Conservation (phyloP, 2,797 vertebrate genomes). For the Ammospiza maritima region DNA sequence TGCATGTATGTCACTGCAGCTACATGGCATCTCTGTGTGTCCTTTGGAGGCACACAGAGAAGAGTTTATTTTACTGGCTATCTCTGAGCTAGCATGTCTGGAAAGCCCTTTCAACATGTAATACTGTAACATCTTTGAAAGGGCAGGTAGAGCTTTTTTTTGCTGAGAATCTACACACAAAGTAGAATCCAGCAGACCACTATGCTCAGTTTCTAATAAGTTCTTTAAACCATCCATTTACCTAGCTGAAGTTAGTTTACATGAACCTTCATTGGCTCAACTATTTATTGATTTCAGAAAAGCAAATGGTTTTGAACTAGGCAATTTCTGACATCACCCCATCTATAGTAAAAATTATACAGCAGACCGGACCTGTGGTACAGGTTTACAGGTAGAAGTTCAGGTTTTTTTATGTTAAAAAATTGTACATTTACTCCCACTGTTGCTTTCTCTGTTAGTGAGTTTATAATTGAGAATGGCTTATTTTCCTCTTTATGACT, state of each 20-base stretch:
- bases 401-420: background rate
- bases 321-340: background rate
- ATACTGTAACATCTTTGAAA: background rate
- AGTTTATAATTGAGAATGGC: background rate
- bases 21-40: background rate
- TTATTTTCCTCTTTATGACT: background rate
- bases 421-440: background rate
- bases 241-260: background rate
- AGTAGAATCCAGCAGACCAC: background rate
- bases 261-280: background rate
- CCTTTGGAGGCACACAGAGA: background rate
- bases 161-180: background rate
- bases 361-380: background rate
- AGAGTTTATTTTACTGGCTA: background rate
- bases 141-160: background rate
- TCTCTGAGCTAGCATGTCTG: background rate
- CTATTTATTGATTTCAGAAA: background rate
- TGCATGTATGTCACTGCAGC: background rate
- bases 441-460: background rate
- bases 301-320: background rate
- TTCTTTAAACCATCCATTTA: background rate
- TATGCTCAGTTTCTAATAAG: background rate
- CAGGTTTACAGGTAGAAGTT: background rate
- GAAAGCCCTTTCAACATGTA: background rate
- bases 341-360: background rate